Evolutionary conservation across 1,140 invertebrate genomes (phyloP).

Genomic region (Propsilocerus akamusi): DNA sequence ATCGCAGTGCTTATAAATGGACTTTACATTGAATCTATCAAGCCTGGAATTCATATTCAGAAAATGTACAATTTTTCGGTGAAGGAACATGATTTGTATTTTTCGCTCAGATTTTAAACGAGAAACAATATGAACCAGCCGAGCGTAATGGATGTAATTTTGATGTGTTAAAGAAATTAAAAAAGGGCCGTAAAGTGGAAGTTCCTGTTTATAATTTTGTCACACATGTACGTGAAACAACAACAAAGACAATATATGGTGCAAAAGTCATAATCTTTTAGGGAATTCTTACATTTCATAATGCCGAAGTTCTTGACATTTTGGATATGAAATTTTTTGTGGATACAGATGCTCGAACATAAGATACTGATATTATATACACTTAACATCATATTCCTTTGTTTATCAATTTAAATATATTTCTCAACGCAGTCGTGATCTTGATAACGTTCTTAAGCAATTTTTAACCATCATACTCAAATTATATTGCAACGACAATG

Average conservation of each 20-base stretch:
- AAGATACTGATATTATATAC: neutral
- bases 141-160: conserved; percentile 92
- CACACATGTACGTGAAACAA: conserved; percentile 77
- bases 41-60: too few relatives aligned
- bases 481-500: conserved; percentile 94
- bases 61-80: too few relatives aligned
- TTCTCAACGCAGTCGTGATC: conserved; percentile 76
- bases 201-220: conserved; percentile 97
- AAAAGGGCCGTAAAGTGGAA: conserved; percentile 92
- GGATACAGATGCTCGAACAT: conserved; percentile 71
- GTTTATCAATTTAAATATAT: conserved; percentile 66
- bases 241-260: conserved; percentile 97
- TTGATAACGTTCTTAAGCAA: conserved; percentile 93
- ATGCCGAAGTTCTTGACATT: conserved; percentile 65
- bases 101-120: conserved; percentile 80
- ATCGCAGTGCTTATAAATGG: too few relatives aligned
- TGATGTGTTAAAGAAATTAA: conserved; percentile 76
- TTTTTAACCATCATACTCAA: conserved; percentile 94
- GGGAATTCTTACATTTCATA: conserved; percentile 91
- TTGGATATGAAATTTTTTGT: conserved; percentile 96
- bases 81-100: too few relatives aligned
- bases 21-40: too few relatives aligned
- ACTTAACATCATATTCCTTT: too few relatives aligned
- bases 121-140: conserved; percentile 81
- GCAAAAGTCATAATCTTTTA: conserved; percentile 99